Conservation (phyloP, 2,888 invertebrate species). For the Ariolimax columbianus region DNA sequence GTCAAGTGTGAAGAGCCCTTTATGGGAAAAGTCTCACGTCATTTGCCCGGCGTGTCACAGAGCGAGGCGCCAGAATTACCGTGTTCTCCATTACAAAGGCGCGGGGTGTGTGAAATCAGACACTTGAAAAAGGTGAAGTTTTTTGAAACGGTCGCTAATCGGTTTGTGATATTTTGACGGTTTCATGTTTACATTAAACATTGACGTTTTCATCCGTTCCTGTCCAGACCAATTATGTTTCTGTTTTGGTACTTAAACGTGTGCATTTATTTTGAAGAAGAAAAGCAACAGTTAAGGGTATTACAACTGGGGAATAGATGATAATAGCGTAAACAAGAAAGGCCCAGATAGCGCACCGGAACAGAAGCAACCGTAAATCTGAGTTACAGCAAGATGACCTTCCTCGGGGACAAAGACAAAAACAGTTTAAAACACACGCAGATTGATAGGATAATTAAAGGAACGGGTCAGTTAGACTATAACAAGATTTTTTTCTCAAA, state of each 20-base stretch:
- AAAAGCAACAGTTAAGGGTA: too few relatives aligned
- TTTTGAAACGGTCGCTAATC: conserved; percentile 25
- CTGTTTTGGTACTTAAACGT: neutral
- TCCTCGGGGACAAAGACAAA: too few relatives aligned
- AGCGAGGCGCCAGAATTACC: conserved; percentile 33
- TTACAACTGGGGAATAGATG: too few relatives aligned
- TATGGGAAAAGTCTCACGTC: neutral
- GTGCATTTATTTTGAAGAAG: neutral
- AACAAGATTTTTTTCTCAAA: too few relatives aligned
- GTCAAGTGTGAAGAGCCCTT: conserved; percentile 15
- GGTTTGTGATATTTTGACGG: conserved; percentile 15
- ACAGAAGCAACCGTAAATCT: too few relatives aligned
- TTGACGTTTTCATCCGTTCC: neutral
- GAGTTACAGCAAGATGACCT: too few relatives aligned
- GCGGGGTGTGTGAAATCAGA: conserved; percentile 19
- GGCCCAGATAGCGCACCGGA: too few relatives aligned
- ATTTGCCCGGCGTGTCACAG: conserved; percentile 7
- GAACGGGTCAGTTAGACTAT: too few relatives aligned
- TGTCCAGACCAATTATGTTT: neutral
- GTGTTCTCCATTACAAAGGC: conserved; percentile 21
- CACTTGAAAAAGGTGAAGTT: conserved; percentile 26
- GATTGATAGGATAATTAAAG: too few relatives aligned
- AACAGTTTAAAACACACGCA: too few relatives aligned
- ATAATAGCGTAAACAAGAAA: too few relatives aligned
- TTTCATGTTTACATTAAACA: neutral